phyloP scores from a whole-genome alignment of 2,888 invertebrate genomes.

The Epistrophella euchroma region DNA sequence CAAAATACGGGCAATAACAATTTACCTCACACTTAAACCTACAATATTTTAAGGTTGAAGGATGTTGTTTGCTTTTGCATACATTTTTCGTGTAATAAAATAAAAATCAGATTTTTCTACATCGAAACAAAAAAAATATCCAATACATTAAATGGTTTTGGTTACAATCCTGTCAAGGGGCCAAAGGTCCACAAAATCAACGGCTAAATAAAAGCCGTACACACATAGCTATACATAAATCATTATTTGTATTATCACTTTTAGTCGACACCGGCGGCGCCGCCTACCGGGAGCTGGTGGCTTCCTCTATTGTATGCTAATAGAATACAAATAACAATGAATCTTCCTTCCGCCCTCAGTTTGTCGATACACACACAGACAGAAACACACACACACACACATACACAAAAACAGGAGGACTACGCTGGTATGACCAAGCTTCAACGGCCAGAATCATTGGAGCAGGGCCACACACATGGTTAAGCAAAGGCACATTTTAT shows the following conservation, averaged over 20 bases:
- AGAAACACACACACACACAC: not conserved
- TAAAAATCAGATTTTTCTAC: constrained; percentile 37
- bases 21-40: constrained; percentile 6
- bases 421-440: constrained; percentile 7
- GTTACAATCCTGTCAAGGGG: constrained; percentile 28
- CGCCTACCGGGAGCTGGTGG: constrained; percentile 60
- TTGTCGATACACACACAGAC: constrained; percentile 22
- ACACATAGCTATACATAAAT: constrained; percentile 6
- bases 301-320: constrained; percentile 73
- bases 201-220: constrained; percentile 24
- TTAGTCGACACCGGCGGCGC: constrained; percentile 29
- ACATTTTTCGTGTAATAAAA: not conserved
- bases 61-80: constrained; percentile 10
- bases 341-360: constrained; percentile 70
- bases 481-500: constrained; percentile 16
- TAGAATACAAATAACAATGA: constrained; percentile 76
- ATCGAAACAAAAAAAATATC: constrained; percentile 32
- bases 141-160: constrained; percentile 49
- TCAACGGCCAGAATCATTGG: constrained; percentile 27
- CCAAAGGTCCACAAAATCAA: constrained; percentile 61
- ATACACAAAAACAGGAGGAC: not conserved
- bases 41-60: not conserved
- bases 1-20: constrained; percentile 48
- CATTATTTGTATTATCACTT: constrained; percentile 71
- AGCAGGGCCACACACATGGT: constrained; percentile 20